These are phyloP conservation scores for Rotaria macrura DNA, from an alignment of 2,888 invertebrate genomes.

Conservation along the genomic window DNA sequence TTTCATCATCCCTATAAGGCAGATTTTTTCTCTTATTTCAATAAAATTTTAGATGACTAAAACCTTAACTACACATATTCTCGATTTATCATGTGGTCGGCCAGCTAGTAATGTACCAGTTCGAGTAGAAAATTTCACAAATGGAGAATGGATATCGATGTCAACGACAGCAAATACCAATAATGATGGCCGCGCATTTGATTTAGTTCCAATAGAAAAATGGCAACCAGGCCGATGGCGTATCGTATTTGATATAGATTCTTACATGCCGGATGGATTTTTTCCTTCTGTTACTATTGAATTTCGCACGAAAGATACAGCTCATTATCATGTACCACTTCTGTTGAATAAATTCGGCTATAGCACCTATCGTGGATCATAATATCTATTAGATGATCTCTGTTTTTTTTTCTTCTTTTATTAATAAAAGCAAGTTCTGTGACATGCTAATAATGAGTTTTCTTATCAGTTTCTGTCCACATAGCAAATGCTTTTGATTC, in stretches of 20 bases:
- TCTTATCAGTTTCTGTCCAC: neutral
- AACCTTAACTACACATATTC: constrained; percentile 23
- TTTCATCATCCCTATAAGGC: too few species aligned
- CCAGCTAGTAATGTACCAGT: constrained; percentile 23
- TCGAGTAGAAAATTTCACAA: neutral
- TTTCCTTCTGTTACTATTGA: neutral
- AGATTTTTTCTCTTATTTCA: neutral
- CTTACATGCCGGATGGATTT: neutral
- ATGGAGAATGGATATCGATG: neutral
- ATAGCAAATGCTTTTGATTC: neutral
- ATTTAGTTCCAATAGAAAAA: neutral
- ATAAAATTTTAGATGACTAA: neutral
- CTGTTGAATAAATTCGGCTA: neutral
- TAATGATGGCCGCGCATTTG: neutral
- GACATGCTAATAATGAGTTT: neutral
- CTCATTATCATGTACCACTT: neutral
- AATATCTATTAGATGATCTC: neutral
- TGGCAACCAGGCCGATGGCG: neutral
- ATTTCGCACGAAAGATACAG: neutral
- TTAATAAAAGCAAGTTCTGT: neutral
- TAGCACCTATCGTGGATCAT: neutral
- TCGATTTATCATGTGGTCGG: constrained; percentile 25
- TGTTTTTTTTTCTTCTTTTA: neutral
- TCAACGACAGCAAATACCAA: neutral
- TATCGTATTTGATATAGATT: neutral